A percentile compares a stretch with the other conserved stretches of the same genome.
Conservation (phyloP, 2,888 invertebrate genomes). For the Tetranychus truncatus region DNA sequence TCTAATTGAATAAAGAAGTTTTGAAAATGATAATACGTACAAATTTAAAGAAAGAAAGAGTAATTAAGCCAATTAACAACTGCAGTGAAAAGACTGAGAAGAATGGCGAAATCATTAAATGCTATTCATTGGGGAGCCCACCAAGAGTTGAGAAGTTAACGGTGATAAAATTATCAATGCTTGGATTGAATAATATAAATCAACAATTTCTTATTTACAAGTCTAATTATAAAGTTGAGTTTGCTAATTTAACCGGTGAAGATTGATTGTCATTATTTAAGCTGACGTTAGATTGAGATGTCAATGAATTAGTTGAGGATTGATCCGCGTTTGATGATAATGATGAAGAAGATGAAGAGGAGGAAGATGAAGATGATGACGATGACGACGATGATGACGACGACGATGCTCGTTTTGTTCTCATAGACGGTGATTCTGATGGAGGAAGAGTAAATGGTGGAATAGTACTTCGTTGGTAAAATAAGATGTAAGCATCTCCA, state of each 20-base stretch:
- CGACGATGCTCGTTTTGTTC: neutral
- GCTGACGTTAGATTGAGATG: neutral
- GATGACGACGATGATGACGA: neutral
- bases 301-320: neutral
- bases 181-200: too few species aligned
- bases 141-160: too few species aligned
- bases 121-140: too few species aligned
- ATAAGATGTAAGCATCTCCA: constrained; percentile 79
- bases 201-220: too few species aligned
- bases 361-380: constrained; percentile 12
- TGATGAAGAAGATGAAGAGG: constrained; percentile 16
- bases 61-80: too few species aligned
- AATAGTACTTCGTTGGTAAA: constrained; percentile 57
- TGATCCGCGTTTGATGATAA: neutral
- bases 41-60: too few species aligned
- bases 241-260: neutral
- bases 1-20: too few species aligned
- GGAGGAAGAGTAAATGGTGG: constrained; percentile 35
- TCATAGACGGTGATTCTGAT: constrained; percentile 13
- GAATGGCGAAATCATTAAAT: too few species aligned
- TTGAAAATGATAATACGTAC: too few species aligned
- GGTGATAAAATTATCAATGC: too few species aligned
- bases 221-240: too few species aligned
- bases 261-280: neutral
- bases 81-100: too few species aligned